These are phyloP conservation scores for Bactericera cockerelli DNA, from an alignment of 1,140 invertebrate genomes.

Conservation along the genomic window DNA sequence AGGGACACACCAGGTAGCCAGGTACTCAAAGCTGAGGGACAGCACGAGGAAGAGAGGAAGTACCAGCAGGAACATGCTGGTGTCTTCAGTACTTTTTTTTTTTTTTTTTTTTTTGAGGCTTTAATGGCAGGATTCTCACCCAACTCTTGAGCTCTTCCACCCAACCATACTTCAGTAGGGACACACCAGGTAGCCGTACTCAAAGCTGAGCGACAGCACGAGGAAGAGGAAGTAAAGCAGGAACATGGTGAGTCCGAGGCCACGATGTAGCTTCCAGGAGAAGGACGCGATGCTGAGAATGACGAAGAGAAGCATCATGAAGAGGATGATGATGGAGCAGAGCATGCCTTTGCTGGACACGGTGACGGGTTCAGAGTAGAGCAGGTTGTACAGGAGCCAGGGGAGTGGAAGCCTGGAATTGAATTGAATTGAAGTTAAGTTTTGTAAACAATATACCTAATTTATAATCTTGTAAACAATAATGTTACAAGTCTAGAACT, in stretches of 20 bases:
- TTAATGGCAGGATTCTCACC: too few relatives aligned
- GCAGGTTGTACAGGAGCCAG: slow-evolving; percentile 81
- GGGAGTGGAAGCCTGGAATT: slow-evolving; percentile 89
- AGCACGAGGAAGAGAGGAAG: too few relatives aligned
- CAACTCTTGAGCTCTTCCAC: too few relatives aligned
- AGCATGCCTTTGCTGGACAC: slow-evolving; percentile 91
- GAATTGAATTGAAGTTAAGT: too few relatives aligned
- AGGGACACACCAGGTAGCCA: too few relatives aligned
- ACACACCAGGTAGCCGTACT: slow-evolving; percentile 44
- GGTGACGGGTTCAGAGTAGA: slow-evolving; percentile 62
- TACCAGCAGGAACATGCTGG: too few relatives aligned
- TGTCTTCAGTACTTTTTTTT: too few relatives aligned
- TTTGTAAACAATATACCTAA: too few relatives aligned
- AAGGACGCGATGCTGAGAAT: slow-evolving; percentile 88
- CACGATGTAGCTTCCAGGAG: slow-evolving; percentile 93
- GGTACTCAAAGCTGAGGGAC: too few relatives aligned
- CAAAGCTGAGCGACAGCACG: slow-evolving; percentile 79
- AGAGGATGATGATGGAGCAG: slow-evolving; percentile 90
- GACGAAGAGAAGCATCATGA: slow-evolving; percentile 93
- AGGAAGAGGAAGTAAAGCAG: slow-evolving; percentile 91
- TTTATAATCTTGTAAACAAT: too few relatives aligned
- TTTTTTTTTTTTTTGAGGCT: too few relatives aligned
- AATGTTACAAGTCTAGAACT: too few relatives aligned
- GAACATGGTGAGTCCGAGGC: slow-evolving; percentile 91
- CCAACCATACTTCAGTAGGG: slow-evolving; percentile 21